Base-by-base conservation (phyloP, 1,140 invertebrate genomes). In the Aethina tumida region DNA sequence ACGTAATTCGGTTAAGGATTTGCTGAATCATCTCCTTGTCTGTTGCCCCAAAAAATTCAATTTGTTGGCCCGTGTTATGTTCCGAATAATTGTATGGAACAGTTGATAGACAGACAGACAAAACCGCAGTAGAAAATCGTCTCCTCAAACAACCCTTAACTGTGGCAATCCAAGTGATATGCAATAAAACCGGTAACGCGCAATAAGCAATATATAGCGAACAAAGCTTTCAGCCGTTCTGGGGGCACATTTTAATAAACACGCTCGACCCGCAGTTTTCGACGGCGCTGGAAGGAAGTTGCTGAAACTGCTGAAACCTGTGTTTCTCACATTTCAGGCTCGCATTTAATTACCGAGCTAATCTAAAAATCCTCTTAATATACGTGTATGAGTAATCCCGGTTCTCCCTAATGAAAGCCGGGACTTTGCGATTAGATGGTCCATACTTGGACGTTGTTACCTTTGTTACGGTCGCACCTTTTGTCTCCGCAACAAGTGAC, bases 321-420 rank as follows among this genome's bases (percentile, higher is more conserved):
- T 37, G 39, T 43, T 48, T 39, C 35, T 36, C 35, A 33, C 27
- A 35, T 40, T 21, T n/a, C 24, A 15, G 9, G 30, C 34, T 38
- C 29, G 35, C 42, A 48, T 48, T 48, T 48, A 48, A 48, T 48
- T 45, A 48, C 42, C 44, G 37, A 41, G 36, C 46, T 48, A 48
- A 48, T 48, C 42, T 41, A 45, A 45, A 45, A 45, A 45, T 45
- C 46, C 46, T 32, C 43, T 48, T 48, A 48, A 48, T 45, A 40
- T 29, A 43, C 37, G 38, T 39, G 28, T 41, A 48, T 37, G 36
- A 43, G 27, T 47, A 43, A 47, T 43, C 37, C 45, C 19, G 17
- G 17, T 10, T 22, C 24, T 18, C 13, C 13, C 30, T 15, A 15
- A 18, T 8, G 17, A 10, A 17, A 10, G 13, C 14, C 13, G 10